Conservation (phyloP, 2,888 invertebrate species). For the Charanyca ferruginea region DNA sequence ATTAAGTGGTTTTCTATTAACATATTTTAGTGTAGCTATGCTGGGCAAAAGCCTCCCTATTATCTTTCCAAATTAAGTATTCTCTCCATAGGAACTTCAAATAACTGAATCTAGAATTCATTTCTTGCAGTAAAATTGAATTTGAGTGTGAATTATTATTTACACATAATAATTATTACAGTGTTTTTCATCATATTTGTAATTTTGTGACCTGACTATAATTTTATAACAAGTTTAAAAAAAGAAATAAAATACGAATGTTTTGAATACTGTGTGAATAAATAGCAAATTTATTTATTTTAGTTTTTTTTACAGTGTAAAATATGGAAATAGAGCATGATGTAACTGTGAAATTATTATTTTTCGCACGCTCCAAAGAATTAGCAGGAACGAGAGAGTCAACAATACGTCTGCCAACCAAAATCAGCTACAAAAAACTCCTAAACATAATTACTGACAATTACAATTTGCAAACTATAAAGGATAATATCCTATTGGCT, state of each 20-base stretch:
- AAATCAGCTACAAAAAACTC: constrained; percentile 91
- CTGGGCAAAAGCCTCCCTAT: too few species aligned
- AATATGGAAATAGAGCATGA: constrained; percentile 86
- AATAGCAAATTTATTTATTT: background rate
- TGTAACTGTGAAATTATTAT: constrained; percentile 93
- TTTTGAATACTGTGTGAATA: too few species aligned
- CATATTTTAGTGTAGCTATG: too few species aligned
- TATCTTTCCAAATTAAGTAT: too few species aligned
- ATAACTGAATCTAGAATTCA: too few species aligned
- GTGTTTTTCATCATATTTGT: background rate
- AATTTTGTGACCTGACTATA: background rate
- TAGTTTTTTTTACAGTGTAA: constrained; percentile 73
- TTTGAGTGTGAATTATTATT: too few species aligned
- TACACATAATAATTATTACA: background rate
- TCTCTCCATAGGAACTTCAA: too few species aligned
- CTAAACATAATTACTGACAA: constrained; percentile 91
- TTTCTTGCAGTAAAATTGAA: too few species aligned
- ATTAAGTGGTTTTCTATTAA: too few species aligned
- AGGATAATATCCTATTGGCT: constrained; percentile 94
- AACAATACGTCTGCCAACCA: constrained; percentile 87
- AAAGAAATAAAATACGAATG: too few species aligned
- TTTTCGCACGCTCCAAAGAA: constrained; percentile 98
- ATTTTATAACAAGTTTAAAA: too few species aligned
- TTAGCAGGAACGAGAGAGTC: constrained; percentile 93
- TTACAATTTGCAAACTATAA: constrained; percentile 93